Percentiles rank a stretch among this genome's conserved stretches.
These are phyloP conservation scores for Todus mexicanus DNA, from an alignment of 2,797 vertebrate genomes.

Conservation along the genomic window DNA sequence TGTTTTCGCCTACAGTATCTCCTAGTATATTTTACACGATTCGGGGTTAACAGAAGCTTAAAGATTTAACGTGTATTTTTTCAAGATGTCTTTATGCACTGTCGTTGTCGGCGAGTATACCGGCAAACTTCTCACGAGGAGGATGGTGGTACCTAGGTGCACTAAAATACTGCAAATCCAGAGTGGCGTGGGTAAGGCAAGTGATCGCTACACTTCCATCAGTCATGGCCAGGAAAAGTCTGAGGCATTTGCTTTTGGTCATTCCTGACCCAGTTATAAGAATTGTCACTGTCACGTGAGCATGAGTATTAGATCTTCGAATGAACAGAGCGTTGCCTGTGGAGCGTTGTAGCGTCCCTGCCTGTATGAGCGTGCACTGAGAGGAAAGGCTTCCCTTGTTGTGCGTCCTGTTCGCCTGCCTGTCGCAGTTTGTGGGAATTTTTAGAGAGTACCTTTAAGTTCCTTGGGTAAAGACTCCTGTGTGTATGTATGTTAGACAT, in stretches of 20 bases:
- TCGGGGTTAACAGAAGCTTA: background rate
- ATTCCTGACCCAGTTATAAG: background rate
- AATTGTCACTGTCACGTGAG: background rate
- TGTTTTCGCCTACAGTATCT: background rate
- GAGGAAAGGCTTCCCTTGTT: background rate
- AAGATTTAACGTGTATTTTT: background rate
- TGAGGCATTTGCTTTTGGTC: background rate
- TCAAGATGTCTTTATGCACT: background rate
- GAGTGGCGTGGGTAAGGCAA: background rate
- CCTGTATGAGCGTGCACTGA: background rate
- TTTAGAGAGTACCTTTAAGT: background rate
- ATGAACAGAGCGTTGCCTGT: background rate
- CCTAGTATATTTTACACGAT: background rate
- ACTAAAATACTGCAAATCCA: background rate
- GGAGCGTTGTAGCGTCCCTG: background rate
- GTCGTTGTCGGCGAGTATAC: background rate
- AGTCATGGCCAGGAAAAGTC: background rate
- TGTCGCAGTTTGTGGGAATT: background rate
- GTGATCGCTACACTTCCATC: rapidly evolving
- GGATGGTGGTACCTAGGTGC: background rate
- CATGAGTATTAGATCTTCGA: background rate
- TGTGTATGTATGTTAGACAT: background rate
- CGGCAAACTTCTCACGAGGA: background rate
- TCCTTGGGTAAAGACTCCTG: background rate
- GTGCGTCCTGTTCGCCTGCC: background rate